Percentiles rank a stretch among this genome's conserved stretches.
phyloP scores from a whole-genome alignment of 2,888 invertebrate genomes.

The Pyralis farinalis region DNA sequence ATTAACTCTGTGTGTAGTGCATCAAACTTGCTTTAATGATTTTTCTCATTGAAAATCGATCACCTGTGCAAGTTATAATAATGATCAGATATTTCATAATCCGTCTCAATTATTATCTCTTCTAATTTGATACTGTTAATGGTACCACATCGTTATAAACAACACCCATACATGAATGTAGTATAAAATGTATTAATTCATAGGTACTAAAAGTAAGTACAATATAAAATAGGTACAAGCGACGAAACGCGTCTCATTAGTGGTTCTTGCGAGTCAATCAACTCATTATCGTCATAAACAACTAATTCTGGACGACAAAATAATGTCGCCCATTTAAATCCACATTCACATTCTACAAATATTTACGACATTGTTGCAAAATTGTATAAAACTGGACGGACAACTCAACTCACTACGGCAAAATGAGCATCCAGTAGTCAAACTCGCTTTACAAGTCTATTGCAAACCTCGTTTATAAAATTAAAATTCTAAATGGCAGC shows the following conservation, averaged over 20 bases:
- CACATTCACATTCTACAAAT: conserved; percentile 37
- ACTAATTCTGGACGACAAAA: conserved; percentile 20
- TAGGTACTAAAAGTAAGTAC: conserved; percentile 14
- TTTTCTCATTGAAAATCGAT: background rate
- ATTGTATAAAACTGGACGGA: conserved; percentile 79
- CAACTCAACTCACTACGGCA: conserved; percentile 77
- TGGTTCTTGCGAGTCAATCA: conserved; percentile 2
- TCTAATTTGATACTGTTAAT: background rate
- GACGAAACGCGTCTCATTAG: conserved; percentile 6
- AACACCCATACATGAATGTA: conserved; percentile 14
- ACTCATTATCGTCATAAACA: conserved; percentile 10
- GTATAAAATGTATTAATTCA: conserved; percentile 11
- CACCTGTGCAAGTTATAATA: background rate
- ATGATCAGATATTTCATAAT: background rate
- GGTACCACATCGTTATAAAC: conserved; percentile 12
- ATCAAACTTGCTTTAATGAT: no score
- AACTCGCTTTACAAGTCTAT: conserved; percentile 35
- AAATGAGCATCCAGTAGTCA: conserved; percentile 73
- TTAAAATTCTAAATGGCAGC: conserved; percentile 54
- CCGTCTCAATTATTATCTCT: background rate
- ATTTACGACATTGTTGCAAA: conserved; percentile 54
- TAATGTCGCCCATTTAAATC: conserved; percentile 22
- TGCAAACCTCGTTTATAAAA: conserved; percentile 36
- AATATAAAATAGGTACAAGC: conserved; percentile 11
- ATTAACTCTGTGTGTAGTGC: no score